These are phyloP conservation scores for Imbricaverruca yamaguchii DNA, from an alignment of 2,888 invertebrate genomes.

Conservation along the genomic window DNA sequence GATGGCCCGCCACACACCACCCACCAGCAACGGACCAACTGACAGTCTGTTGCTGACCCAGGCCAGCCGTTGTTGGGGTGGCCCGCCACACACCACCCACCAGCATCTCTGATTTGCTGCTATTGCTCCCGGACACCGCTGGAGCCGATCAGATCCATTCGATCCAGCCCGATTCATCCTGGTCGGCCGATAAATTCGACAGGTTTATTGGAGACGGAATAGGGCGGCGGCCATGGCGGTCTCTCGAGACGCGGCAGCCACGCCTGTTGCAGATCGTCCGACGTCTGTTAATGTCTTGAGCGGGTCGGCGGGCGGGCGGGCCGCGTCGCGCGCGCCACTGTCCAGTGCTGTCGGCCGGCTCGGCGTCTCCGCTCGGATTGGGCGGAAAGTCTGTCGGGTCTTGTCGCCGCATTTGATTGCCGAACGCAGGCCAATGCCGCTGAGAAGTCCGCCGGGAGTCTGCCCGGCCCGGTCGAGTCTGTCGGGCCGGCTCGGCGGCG, in stretches of 20 bases:
- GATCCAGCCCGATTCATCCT: not conserved
- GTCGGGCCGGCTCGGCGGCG: no score
- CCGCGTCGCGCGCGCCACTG: not conserved
- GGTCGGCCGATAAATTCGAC: not conserved
- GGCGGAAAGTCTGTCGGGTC: no score
- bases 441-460: no score
- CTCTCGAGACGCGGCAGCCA: not conserved
- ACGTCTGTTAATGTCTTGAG: not conserved
- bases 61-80: no score
- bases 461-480: no score
- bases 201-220: slow-evolving; percentile 3
- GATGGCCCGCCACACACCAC: no score
- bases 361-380: no score
- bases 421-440: no score
- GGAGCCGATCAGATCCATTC: no score
- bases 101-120: not conserved
- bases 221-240: not conserved
- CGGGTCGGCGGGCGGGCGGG: not conserved
- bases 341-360: not conserved
- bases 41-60: no score
- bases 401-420: no score
- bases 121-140: not conserved
- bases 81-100: not conserved
- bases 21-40: no score
- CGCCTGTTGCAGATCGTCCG: not conserved